A percentile compares a stretch with the other conserved stretches of the same genome.
Evolutionary conservation across 1,140 invertebrate species (phyloP).

Genomic region (Anoplophora glabripennis): DNA sequence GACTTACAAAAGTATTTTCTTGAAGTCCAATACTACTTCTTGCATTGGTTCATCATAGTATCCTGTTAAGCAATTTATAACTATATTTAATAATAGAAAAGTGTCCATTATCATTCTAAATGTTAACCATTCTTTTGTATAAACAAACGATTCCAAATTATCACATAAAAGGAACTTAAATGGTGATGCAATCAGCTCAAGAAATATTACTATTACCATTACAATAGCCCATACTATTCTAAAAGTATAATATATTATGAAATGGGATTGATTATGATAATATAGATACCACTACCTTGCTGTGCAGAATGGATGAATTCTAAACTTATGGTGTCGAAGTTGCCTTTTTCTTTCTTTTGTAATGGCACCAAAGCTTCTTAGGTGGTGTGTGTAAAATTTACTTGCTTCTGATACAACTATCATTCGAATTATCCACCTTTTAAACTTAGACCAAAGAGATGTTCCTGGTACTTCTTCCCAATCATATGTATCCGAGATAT

Average conservation of each 20-base stretch:
- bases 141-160: slow-evolving; percentile 19
- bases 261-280: slow-evolving; percentile 3
- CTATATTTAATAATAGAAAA: slow-evolving; percentile 29
- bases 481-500: slow-evolving; percentile 29
- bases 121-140: slow-evolving; percentile 2
- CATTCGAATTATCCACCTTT: slow-evolving; percentile 21
- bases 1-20: slow-evolving; percentile 31
- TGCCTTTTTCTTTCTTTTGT: slow-evolving; percentile 36
- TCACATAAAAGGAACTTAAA: slow-evolving; percentile 30
- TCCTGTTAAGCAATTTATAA: slow-evolving; percentile 32
- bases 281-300: slow-evolving; percentile 25
- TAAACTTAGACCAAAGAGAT: slow-evolving; percentile 19
- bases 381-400: slow-evolving; percentile 36
- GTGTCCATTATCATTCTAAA: slow-evolving; percentile 17
- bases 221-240: slow-evolving; percentile 37
- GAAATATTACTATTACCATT: slow-evolving; percentile 26
- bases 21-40: slow-evolving; percentile 30
- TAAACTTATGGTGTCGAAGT: slow-evolving; percentile 29
- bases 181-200: slow-evolving; percentile 29
- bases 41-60: slow-evolving; percentile 38
- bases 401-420: slow-evolving; percentile 37
- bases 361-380: slow-evolving; percentile 41
- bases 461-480: slow-evolving; percentile 21
- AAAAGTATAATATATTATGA: slow-evolving; percentile 9
- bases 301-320: slow-evolving; percentile 40